Conservation (phyloP, 1,140 invertebrate genomes). For the Magallana gigas region DNA sequence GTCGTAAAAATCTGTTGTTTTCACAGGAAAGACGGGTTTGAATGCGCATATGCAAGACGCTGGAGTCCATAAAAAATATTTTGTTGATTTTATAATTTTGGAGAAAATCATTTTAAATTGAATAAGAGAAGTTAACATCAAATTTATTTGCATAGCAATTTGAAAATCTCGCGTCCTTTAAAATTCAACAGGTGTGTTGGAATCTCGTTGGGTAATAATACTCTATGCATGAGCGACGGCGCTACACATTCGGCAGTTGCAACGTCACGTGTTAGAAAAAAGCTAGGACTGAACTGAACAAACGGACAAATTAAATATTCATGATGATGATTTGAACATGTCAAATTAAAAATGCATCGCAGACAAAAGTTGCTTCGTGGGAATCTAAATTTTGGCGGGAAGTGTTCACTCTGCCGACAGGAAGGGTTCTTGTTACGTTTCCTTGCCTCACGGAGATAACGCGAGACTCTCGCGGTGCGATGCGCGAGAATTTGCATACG, state of each 20-base stretch:
- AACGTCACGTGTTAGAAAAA: not conserved
- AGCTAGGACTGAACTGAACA: not conserved
- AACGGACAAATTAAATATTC: constrained; percentile 6
- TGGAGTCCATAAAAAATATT: too few relatives aligned
- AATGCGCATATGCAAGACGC: too few relatives aligned
- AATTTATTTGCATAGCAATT: too few relatives aligned
- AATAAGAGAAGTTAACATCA: too few relatives aligned
- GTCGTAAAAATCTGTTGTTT: too few relatives aligned
- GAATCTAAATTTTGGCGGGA: constrained; percentile 25
- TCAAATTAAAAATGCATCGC: constrained; percentile 34
- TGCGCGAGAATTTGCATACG: constrained; percentile 4
- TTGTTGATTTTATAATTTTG: too few relatives aligned
- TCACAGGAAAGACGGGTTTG: too few relatives aligned
- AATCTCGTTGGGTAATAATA: not conserved
- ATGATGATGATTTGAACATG: constrained; percentile 25
- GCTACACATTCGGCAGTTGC: not conserved
- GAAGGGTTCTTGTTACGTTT: constrained; percentile 26
- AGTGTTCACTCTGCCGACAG: not conserved
- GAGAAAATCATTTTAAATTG: too few relatives aligned
- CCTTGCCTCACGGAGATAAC: constrained; percentile 17
- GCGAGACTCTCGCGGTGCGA: constrained; percentile 2
- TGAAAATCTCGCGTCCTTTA: too few relatives aligned
- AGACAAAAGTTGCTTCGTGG: not conserved
- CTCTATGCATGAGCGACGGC: not conserved
- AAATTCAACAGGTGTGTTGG: not conserved